Evolutionary conservation across 1,140 invertebrate genomes (phyloP), one percentile per base, ranked within the genome.

Genomic region (Metopolophium dirhodum): DNA sequence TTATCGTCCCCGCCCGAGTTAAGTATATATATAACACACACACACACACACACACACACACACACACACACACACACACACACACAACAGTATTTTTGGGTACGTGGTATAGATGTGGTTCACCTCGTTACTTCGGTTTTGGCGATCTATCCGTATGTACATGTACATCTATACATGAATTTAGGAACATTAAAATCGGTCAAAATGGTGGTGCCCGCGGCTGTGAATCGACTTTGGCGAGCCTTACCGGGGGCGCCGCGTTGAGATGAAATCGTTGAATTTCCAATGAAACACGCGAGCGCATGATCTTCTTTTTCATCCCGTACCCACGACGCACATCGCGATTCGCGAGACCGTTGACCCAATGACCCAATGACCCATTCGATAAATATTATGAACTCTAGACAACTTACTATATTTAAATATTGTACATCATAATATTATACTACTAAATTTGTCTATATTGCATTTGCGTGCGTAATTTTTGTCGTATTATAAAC

Each of bases 301-400:
- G 90, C 90, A 68, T 68, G 90, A 47, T 91, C 57, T 91, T 91
- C 26, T 89, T 61, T 91, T 77, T 91, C 54, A 77, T 47, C 61
- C 23, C 26, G n/a, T 57, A 37, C n/a, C 61, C 18, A 77, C 14
- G n/a, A 68, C 30, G 61, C 45, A 91, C 68, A 47, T 82, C n/a
- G 20, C 37, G 0, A n/a, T 30, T 77, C 61, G 61, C 4, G 37
- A 41, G 22, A 85, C 37, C 23, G 45, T 37, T 83, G 90, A 92
- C 90, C 90, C 45, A 41, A 92, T 92, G 90, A 92, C 90, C 90
- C 90, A 51, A 49, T 92, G 90, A 92, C 90, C 90, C 45, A 41
- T 68, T 41, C 89, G 14, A 68, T 68, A 57, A 57, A n/a, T 77
- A 77, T 77, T 7, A 54, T 54, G 11, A 77, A n/a, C n/a, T 77